Evolutionary conservation across 2,888 invertebrate species (phyloP), one percentile per base, ranked within the genome.

Genomic region (Xylota segnis): DNA sequence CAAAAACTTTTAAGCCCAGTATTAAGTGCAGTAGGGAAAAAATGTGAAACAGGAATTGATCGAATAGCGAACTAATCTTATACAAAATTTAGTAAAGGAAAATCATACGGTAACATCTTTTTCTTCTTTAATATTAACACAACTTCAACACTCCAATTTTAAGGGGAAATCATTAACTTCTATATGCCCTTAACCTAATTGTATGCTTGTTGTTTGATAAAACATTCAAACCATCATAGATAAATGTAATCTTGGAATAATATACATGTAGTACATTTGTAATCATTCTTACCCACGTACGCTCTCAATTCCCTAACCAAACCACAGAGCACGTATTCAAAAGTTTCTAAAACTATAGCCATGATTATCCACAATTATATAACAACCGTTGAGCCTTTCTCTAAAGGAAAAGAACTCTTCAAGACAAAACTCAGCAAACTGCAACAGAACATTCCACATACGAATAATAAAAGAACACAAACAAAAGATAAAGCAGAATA

Each of bases 351-450:
- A 14, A n/a, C 14, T 6, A 6, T 14, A 43, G 23, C 4, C 43
- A 43, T 5, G 6, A 2, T 37, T 47, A 2, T n/a, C 5, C n/a
- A 45, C 40, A 50, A 59, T 56, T 70, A 66, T 23, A 66, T 54
- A 70, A 70, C 18, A 34, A 54, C 56, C 68, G 52, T 66, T 70
- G 40, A 47, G 9, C 47, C 50, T 65, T 66, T 66, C 37, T 50
- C 47, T 50, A 50, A 76, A 23, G 47, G 12, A 40, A 50, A 9
- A 58, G n/a, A n/a, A 52, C 23, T 14, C 14, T 29, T 68, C 14
- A 52, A 65, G 14, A 58, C n/a, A 76, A 29, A 23, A 2, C 34
- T 5, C 10, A 27, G 4, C 18, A 16, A 0, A 78, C 5, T 63
- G 63, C 70, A 29, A 45, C 12, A 37, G 27, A 65, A 71, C 52